Percentiles rank a stretch among this genome's conserved stretches.
Conservation (phyloP, 1,140 invertebrate genomes). For the Scaptomyza hsui region DNA sequence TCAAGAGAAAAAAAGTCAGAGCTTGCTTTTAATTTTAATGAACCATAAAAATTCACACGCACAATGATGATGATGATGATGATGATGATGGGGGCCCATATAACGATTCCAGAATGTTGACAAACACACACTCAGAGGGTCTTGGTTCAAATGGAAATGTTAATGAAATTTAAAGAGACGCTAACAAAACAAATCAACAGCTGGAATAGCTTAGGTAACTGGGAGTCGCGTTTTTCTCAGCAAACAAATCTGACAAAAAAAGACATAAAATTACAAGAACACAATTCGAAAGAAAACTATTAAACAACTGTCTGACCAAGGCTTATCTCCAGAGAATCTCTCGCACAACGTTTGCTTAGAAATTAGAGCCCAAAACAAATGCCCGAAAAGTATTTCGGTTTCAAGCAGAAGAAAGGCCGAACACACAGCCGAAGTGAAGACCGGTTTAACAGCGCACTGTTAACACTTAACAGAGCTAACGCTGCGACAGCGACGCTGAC, state of each 20-base stretch:
- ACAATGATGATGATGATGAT: conserved; percentile 33
- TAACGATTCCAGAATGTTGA: conserved; percentile 46
- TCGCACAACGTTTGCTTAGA: conserved; percentile 72
- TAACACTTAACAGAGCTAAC: conserved; percentile 55
- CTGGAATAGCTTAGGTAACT: neutral
- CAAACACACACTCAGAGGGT: conserved; percentile 5
- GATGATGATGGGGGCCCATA: conserved; percentile 34
- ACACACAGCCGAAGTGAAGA: conserved; percentile 18
- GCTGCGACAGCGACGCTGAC: conserved; percentile 7
- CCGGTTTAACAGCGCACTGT: conserved; percentile 71
- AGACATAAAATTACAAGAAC: conserved; percentile 20
- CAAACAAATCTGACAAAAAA: conserved; percentile 61
- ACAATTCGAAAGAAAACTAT: conserved; percentile 80
- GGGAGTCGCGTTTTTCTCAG: conserved; percentile 63
- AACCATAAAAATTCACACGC: conserved; percentile 82
- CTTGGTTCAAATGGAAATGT: conserved; percentile 43
- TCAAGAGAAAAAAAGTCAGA: conserved; percentile 22
- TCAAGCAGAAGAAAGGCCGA: conserved; percentile 33
- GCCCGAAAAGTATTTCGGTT: conserved; percentile 46
- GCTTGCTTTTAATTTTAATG: conserved; percentile 77
- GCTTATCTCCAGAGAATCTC: conserved; percentile 66
- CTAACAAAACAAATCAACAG: conserved; percentile 65
- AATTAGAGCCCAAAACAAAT: conserved; percentile 81
- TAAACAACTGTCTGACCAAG: conserved; percentile 67
- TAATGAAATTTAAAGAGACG: conserved; percentile 79